These are phyloP conservation scores for Sebastolobus alascanus DNA, from an alignment of 2,797 vertebrate species.

Conservation along the genomic window DNA sequence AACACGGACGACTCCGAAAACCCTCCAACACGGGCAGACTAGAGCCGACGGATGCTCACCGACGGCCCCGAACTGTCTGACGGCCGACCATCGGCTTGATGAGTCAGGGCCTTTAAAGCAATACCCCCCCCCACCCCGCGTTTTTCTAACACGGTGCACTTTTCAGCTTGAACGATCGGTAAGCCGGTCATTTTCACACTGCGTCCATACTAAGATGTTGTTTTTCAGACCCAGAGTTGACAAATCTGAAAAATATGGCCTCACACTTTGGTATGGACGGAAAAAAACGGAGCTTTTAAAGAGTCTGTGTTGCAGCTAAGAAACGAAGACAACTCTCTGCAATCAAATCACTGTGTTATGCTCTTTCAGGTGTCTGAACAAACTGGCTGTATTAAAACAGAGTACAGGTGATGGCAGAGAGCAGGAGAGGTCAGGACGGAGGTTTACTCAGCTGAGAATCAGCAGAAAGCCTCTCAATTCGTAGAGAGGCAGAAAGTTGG, in stretches of 20 bases:
- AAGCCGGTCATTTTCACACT: neutral
- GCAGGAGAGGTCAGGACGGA: neutral
- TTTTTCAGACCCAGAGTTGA: neutral
- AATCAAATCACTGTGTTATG: neutral
- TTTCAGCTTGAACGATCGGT: neutral
- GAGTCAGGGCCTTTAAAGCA: neutral
- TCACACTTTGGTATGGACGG: neutral
- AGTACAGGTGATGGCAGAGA: neutral
- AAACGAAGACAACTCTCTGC: neutral
- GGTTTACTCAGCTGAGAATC: neutral
- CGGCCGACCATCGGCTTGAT: no score
- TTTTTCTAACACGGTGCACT: neutral
- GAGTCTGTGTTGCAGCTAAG: neutral
- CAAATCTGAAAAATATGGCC: neutral
- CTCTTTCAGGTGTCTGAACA: neutral
- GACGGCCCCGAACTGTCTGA: no score
- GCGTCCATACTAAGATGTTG: neutral
- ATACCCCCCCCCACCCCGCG: no score
- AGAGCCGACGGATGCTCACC: no score
- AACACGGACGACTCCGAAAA: no score
- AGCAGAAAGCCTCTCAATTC: neutral
- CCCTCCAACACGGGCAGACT: no score
- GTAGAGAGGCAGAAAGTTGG: conserved; percentile 37
- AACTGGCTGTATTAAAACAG: neutral
- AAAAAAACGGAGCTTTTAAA: neutral